Base-by-base conservation (phyloP, 2,888 invertebrate species). In the Trichopoda pennipes region DNA sequence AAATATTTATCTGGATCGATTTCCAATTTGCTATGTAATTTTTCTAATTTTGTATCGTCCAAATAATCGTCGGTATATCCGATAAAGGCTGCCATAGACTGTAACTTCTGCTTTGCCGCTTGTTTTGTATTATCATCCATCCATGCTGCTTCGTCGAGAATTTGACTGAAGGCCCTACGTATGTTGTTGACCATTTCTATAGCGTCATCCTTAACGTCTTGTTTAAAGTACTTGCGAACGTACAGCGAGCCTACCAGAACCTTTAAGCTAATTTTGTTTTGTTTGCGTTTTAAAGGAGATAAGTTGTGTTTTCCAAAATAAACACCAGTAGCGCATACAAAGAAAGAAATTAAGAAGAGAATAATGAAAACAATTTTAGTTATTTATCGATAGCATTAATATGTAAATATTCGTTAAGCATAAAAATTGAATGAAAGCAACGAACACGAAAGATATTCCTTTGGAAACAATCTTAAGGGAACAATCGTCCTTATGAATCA, bases 1-100 rank as follows among this genome's bases (percentile, higher is more conserved):
- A 96, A 93, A 87, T 96, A 94, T 85, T 94, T 93, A 75, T 94
- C 93, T 1, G 94, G 92, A 75, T 94, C 93, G 89, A 96, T 93
- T 85, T 95, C 94, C 89, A 97, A 94, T 80, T 94, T 94, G 9
- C 93, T 90, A 89, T 97, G 98, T 89, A 97, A 96, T 76, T 95
- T 93, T 58, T 94, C 95, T 4, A 98, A 92, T 89, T 96, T 97
- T 2, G 93, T 92, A 86, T 97, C 93, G 87, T 97, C 95, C 63
- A 98, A 92, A 88, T 98, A 93, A 90, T 97, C 98, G 86, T 95
- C 95, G 0, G 98, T 98, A 90, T 98, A 98, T 0, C 97, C 98
- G 88, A 98, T 98, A 90, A 98, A 96, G 0, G 96, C 94, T 1
- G 94, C 93, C 95, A 98, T 98, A 0, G 95, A 93, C 76, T 94